Base-by-base conservation (phyloP, 2,797 vertebrate species). In the Pseudochromis fuscus region DNA sequence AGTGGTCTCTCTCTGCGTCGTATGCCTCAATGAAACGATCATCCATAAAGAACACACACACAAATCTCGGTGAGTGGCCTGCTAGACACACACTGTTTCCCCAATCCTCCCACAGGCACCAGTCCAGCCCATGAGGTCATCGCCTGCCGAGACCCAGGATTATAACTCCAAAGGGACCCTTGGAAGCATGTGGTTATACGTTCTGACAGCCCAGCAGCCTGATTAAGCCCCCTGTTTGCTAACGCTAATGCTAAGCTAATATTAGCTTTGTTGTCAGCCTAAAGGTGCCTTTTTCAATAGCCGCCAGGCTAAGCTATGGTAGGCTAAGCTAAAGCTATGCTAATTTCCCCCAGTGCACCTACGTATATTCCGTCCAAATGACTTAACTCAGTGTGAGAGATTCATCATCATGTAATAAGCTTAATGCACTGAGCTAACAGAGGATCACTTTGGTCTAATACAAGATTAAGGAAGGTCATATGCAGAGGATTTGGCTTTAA, bases 391-490 rank as follows among this genome's bases (percentile, higher is more conserved):
- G 89, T 90, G 93, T 92, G 91, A 94, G 91, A 92, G 90, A 90
- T 91, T 94, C 89, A 95, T 95, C 92, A 89, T 92, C 91, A 88
- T 86, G 87, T 93, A 95, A 95, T 96, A 93, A 94, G 93, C 93
- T 95, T 92, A 92, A 93, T 95, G 92, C 90, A 88, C 91, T 93
- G 79, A 91, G 85, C 94, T 92, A 95, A 94, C 93, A 92, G 88
- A 91, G 89, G 94, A 95, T 95, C 92, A 93, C 90, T 94, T 94
- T 93, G 94, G 83, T 70, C 94, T 93, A 95, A 94, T 91, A 90
- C 93, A 93, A 94, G 95, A 94, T 96, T 96, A 96, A 90, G 89
- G 92, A 91, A 92, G 94, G 95, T 96, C 96, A 96, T 95, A 96
- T 89, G 94, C 92, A 94, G 89, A 92, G 94, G 94, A 96, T 96